Base-by-base conservation (phyloP, 2,797 vertebrate species). In the Arctocebus calabarensis region DNA sequence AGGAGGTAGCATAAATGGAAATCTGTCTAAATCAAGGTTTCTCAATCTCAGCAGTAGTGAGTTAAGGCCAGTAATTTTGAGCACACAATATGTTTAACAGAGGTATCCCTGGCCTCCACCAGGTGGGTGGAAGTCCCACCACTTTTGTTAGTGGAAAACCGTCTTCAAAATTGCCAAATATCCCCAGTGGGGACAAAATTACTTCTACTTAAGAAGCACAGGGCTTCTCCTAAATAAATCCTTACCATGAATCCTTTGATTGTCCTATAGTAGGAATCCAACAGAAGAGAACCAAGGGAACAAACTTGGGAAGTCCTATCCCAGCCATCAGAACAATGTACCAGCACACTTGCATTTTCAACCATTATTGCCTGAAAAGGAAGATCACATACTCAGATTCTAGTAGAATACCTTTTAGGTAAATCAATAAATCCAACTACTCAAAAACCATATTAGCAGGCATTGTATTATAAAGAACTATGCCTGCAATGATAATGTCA, bases 271-370 rank as follows among this genome's bases (percentile, higher is more conserved):
- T 99, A 99, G 29, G 99, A 99, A 97, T 99, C 99, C 98, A 99
- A 98, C n/a, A 99, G 98, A 84, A 99, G 98, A 23, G 99, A 97
- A 40, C 99, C 99, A 93, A 99, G 98, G 1, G 99, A 99, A 96
- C 99, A 99, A 71, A 99, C 99, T 96, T 99, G 99, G 27, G 99
- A 99, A 1, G 99, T 99, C 94, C 99, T 98, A 96, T 99, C 99
- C 99, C 99, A 99, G 45, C 99, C 99, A 5, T 99, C 99, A 20
- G 99, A 99, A 96, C 99, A 99, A 96, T 99, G 99, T 25, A 99
- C 99, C 77, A 99, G 97, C 8, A 99, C 99, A 48, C 99, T 99
- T 16, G 99, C 99, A 20, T 99, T 99, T 98, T 99, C 99, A 94
- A 99, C 97, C 0, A 99, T 98, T 98, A 99, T 99, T 5, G 99